These are phyloP conservation scores for Elgaria multicarinata DNA, from an alignment of 2,113 vertebrate genomes.

Conservation along the genomic window DNA sequence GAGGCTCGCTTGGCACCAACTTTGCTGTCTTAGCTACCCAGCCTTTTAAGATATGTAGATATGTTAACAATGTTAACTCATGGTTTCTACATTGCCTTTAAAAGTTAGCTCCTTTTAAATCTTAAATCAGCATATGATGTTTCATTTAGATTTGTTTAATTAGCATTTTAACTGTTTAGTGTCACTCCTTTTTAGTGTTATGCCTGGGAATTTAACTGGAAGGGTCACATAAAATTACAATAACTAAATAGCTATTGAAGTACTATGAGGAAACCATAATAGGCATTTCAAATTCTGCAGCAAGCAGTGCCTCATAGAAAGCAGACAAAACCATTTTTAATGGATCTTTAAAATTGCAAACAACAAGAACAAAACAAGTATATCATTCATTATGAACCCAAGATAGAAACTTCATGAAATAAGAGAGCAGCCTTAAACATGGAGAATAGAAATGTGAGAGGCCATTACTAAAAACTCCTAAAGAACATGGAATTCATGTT, in stretches of 20 bases:
- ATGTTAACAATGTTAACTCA: too few relatives aligned
- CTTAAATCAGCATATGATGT: neutral
- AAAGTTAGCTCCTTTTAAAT: neutral
- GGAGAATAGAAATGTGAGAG: neutral
- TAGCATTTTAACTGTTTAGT: neutral
- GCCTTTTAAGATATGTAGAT: neutral
- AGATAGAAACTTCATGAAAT: neutral
- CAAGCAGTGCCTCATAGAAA: neutral
- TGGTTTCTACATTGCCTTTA: neutral
- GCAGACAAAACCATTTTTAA: neutral
- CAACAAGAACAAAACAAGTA: neutral
- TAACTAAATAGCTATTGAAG: neutral
- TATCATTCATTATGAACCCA: neutral
- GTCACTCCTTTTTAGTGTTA: neutral
- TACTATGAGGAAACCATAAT: neutral
- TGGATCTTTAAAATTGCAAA: neutral
- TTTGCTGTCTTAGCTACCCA: neutral
- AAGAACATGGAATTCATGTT: neutral
- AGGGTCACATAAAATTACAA: neutral
- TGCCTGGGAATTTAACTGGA: neutral
- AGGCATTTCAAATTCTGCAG: neutral
- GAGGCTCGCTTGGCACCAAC: too few relatives aligned
- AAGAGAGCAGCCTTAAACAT: neutral
- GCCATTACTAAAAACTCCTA: neutral
- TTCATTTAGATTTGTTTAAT: neutral